Percentiles rank a stretch among this genome's conserved stretches.
Evolutionary conservation across 2,797 vertebrate species (phyloP).

Genomic region (Fringilla coelebs): DNA sequence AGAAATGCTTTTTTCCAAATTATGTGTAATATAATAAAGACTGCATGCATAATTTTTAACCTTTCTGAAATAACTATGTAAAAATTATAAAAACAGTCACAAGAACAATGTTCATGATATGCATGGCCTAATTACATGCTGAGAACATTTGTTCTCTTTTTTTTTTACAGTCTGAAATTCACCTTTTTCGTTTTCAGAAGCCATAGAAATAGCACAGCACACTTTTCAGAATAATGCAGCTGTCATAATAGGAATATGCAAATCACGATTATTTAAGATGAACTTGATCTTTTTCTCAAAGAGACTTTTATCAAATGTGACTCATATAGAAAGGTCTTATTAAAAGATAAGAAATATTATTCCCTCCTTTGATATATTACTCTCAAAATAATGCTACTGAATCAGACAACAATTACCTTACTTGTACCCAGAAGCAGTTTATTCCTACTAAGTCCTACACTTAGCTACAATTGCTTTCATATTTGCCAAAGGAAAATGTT

Average conservation of each 20-base stretch:
- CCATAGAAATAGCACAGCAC: slow-evolving; percentile 12
- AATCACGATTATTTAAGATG: slow-evolving; percentile 61
- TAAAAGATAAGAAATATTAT: slow-evolving; percentile 50
- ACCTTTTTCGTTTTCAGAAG: slow-evolving; percentile 58
- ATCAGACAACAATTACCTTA: slow-evolving; percentile 47
- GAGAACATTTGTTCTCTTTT: slow-evolving; percentile 60
- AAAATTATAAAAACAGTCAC: slow-evolving; percentile 60
- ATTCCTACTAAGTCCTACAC: slow-evolving; percentile 30
- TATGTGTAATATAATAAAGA: slow-evolving; percentile 65
- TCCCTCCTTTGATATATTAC: slow-evolving; percentile 34
- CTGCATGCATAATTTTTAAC: slow-evolving; percentile 61
- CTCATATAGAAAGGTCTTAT: slow-evolving; percentile 33
- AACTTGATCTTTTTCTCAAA: slow-evolving; percentile 47
- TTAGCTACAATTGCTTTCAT: slow-evolving; percentile 58
- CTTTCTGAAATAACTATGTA: slow-evolving; percentile 52
- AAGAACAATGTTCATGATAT: slow-evolving; percentile 62
- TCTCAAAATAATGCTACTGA: slow-evolving; percentile 61
- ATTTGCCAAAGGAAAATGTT: slow-evolving; percentile 71
- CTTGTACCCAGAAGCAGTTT: slow-evolving; percentile 41
- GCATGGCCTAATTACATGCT: slow-evolving; percentile 54
- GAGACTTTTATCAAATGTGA: slow-evolving; percentile 44
- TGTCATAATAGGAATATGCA: slow-evolving; percentile 57
- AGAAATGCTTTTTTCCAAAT: slow-evolving; percentile 42
- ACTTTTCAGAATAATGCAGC: neutral
- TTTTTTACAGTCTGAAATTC: slow-evolving; percentile 35